A percentile compares a stretch with the other conserved stretches of the same genome.
Evolutionary conservation across 1,140 invertebrate species (phyloP).

Genomic region (Aricia agestis): DNA sequence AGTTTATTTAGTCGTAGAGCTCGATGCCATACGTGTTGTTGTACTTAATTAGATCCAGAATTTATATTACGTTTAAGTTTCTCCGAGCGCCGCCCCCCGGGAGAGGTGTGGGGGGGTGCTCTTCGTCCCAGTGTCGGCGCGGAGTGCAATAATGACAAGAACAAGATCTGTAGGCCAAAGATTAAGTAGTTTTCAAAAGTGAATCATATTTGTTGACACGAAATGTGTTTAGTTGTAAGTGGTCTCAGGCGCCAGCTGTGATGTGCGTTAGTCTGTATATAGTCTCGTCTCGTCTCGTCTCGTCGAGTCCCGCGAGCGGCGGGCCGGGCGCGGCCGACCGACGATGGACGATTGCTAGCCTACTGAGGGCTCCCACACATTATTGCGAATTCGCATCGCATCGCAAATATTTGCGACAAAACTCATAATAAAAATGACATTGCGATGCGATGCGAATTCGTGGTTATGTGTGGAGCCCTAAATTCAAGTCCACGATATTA

Average conservation of each 20-base stretch:
- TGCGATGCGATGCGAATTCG: too few relatives aligned
- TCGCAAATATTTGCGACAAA: too few relatives aligned
- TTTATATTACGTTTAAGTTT: constrained; percentile 22
- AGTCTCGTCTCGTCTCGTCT: constrained; percentile 25
- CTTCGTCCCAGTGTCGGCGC: constrained; percentile 28
- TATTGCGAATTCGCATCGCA: too few relatives aligned
- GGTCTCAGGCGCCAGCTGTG: constrained; percentile 47
- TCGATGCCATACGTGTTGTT: constrained; percentile 58
- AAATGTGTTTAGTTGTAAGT: neutral
- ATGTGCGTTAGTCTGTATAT: constrained; percentile 63
- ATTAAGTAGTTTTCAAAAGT: constrained; percentile 54
- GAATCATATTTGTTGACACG: constrained; percentile 32
- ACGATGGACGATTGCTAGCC: too few relatives aligned
- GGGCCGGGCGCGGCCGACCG: too few relatives aligned
- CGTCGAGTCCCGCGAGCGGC: neutral
- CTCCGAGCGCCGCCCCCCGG: constrained; percentile 6
- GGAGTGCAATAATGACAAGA: constrained; percentile 60
- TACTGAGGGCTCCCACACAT: too few relatives aligned
- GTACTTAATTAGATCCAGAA: constrained; percentile 53
- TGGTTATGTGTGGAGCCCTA: too few relatives aligned
- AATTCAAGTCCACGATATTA: too few relatives aligned
- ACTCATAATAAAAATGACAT: too few relatives aligned
- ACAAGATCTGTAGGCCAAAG: constrained; percentile 71
- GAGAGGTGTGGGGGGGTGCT: too few relatives aligned
- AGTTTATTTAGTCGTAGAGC: constrained; percentile 39